Base-by-base conservation (phyloP, 2,888 invertebrate genomes). In the Mythimna vitellina region DNA sequence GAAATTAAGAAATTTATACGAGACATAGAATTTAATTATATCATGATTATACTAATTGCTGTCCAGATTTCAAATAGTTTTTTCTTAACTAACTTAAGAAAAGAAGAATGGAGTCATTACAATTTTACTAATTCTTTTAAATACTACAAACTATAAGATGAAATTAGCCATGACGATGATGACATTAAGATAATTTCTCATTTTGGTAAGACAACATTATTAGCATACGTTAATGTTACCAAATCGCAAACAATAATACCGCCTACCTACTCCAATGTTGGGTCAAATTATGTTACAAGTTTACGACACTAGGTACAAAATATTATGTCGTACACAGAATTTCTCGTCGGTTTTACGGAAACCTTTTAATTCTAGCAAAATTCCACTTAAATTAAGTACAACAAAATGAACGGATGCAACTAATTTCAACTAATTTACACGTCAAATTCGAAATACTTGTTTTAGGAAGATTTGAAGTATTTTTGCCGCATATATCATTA, bases 191-290 rank as follows among this genome's bases (percentile, higher is more conserved):
- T 62, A 61, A 81, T 70, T 69, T 62, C 22, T 60, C 17, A 64
- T 71, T 83, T 85, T 81, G 79, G 85, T 46, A 75, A 83, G 46
- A 81, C 83, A 22, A 74, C 67, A 46, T 65, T 81, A 80, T 78
- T 78, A 78, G 22, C 67, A 80, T 76, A 73, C 58, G 57, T 71
- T 71, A 57, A 25, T 49, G 49, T 69, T 75, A 35, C 67, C 58
- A 66, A 73, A 74, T 32, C 57, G 51, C 58, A 51, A 72, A 80
- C 63, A 71, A 66, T 53, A 76, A 76, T 73, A 70, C 70, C 74
- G 70, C 78, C 82, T 80, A 81, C 80, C 74, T 67, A 51, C 57
- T 35, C 70, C 60, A 73, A 67, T 25, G 51, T 63, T 81, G 46
- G 70, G 0, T 4, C 74, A 70, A 81, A 81, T 29, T 29, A 29